Evolutionary conservation across 2,888 invertebrate genomes (phyloP), one percentile per base, ranked within the genome.

Genomic region (Brachyptera risi): DNA sequence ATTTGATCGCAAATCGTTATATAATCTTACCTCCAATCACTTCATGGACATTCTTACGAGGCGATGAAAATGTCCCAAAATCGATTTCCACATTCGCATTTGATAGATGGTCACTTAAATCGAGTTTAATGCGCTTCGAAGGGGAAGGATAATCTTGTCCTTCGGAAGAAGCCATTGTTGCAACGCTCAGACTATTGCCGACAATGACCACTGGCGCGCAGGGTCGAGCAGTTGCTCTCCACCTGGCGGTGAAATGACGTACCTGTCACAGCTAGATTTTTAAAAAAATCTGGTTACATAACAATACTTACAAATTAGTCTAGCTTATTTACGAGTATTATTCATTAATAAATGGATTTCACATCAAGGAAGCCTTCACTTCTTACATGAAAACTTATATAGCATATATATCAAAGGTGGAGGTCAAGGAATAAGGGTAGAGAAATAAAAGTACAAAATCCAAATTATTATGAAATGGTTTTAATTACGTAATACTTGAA

Each of bases 131-230:
- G 42, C 67, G 65, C 61, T 67, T 67, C 58, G 66, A 59, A 63
- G 67, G 67, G 54, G 66, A 66, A 61, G 65, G 60, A 65, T 67
- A 67, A 50, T 66, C 67, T 19, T 60, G 62, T 19, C 63, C 65
- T 61, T 66, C 66, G n/a, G 63, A 59, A 64, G 61, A 63, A 65
- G 67, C 67, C 67, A 67, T 67, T 64, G 65, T 66, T 61, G n/a
- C 27, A 23, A 23, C 26, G n/a, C 11, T 42, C 42, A 31, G 42
- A 5, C 21, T 42, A 17, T 21, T 42, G 42, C 13, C 21, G 17
- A 2, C 42, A 42, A n/a, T 21, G 42, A 17, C 17, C 42, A 7
- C 42, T 42, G 3, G 13, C 42, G 42, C 7, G 42, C 2, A 42
- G 21, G 21, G 2, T 15, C n/a, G n/a, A n/a, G n/a, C n/a, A n/a